A percentile compares a stretch with the other conserved stretches of the same genome.
These are phyloP conservation scores for Orthochromis indermauri DNA, from an alignment of 2,113 vertebrate genomes.

Conservation along the genomic window DNA sequence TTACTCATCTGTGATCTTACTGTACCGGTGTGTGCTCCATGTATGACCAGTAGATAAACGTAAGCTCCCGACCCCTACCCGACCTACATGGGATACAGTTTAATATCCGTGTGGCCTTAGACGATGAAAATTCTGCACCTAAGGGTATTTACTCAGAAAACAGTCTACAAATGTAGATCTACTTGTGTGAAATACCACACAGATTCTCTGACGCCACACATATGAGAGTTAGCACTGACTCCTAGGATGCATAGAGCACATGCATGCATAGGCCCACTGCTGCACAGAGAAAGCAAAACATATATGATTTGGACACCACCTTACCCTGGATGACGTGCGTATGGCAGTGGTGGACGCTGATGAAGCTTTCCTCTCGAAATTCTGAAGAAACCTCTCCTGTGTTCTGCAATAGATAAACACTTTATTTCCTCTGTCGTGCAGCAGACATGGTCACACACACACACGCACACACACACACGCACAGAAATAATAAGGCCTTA, in stretches of 20 bases:
- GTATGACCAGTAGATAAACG: conserved; percentile 41
- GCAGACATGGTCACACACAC: neutral
- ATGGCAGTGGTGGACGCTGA: conserved; percentile 19
- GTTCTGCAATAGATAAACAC: conserved; percentile 31
- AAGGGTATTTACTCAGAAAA: conserved; percentile 56
- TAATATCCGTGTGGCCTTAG: neutral
- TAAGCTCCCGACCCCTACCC: neutral
- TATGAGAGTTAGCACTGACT: conserved; percentile 22
- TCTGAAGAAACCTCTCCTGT: conserved; percentile 43
- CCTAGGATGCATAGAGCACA: neutral
- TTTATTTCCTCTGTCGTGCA: neutral
- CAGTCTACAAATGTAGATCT: conserved; percentile 36
- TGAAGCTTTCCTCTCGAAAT: conserved; percentile 2
- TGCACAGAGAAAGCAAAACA: neutral
- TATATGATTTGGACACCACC: neutral
- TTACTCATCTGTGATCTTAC: neutral
- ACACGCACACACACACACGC: neutral
- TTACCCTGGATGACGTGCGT: conserved; percentile 51
- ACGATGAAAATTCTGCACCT: conserved; percentile 10
- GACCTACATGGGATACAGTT: neutral
- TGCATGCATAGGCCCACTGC: neutral
- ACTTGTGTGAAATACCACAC: conserved; percentile 38
- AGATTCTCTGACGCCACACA: conserved; percentile 36
- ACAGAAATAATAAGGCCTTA: neutral
- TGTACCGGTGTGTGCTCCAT: neutral